These are phyloP conservation scores for Myotis yumanensis DNA, from an alignment of 2,113 vertebrate species.

Conservation along the genomic window DNA sequence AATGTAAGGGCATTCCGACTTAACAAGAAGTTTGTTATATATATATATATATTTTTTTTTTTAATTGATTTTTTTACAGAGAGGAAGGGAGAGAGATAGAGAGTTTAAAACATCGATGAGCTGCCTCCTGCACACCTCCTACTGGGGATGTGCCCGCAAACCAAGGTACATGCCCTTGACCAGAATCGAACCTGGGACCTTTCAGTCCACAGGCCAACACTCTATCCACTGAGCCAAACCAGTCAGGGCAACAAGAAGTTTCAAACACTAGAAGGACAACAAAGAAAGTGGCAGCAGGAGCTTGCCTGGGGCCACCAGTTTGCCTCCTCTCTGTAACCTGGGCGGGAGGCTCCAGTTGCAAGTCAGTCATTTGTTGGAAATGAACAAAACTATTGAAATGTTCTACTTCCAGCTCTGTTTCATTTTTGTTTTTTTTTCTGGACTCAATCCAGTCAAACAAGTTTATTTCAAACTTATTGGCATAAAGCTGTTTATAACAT, in stretches of 20 bases:
- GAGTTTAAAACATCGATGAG: no score
- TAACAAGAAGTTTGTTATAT: slow-evolving; percentile 4
- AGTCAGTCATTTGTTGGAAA: not conserved
- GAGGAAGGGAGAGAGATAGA: no score
- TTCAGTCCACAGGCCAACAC: no score
- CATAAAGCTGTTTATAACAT: not conserved
- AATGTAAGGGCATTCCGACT: not conserved
- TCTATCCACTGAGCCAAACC: no score
- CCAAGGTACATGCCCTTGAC: no score
- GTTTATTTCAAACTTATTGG: slow-evolving; percentile 15
- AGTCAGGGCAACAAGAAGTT: not conserved
- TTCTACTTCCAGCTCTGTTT: not conserved
- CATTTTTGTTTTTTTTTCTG: not conserved
- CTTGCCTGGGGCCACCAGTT: not conserved
- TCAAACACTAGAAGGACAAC: not conserved
- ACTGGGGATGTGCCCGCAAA: no score
- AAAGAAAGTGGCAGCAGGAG: not conserved
- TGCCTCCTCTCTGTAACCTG: not conserved
- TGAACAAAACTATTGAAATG: not conserved
- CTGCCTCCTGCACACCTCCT: no score
- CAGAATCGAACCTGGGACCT: no score
- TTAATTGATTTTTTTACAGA: no score
- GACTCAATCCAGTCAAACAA: slow-evolving; percentile 6
- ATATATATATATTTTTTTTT: no score
- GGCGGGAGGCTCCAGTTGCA: not conserved